These are phyloP conservation scores for Euwallacea fornicatus DNA, from an alignment of 1,140 invertebrate species.

Conservation along the genomic window DNA sequence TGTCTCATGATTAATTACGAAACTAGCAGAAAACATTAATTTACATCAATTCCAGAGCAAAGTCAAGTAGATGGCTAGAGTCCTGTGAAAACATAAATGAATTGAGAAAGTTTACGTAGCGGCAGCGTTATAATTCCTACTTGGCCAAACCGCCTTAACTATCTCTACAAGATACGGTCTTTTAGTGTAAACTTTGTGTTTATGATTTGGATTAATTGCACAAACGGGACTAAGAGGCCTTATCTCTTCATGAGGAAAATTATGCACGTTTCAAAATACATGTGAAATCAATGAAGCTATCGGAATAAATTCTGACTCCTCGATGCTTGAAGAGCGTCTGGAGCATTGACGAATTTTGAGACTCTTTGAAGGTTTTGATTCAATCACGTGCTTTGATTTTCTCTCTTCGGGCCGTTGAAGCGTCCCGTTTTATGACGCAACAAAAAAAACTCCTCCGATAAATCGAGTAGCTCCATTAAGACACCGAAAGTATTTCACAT, in stretches of 20 bases:
- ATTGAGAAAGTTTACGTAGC: slow-evolving; percentile 16
- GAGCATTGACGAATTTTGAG: too few species aligned
- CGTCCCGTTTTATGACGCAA: not conserved
- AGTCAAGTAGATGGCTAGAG: not conserved
- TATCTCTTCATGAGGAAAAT: too few species aligned
- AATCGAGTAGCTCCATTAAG: not conserved
- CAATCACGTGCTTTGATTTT: too few species aligned
- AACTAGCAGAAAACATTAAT: slow-evolving; percentile 15
- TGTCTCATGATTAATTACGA: slow-evolving; percentile 10
- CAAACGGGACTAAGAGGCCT: too few species aligned
- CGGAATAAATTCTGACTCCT: too few species aligned
- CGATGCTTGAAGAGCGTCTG: too few species aligned
- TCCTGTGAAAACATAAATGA: slow-evolving; percentile 15
- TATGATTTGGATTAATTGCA: not conserved
- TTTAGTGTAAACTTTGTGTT: slow-evolving; percentile 5
- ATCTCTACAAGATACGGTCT: not conserved
- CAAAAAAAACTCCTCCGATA: not conserved
- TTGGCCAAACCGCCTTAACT: not conserved
- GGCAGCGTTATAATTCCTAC: slow-evolving; percentile 13
- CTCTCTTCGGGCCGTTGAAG: not conserved
- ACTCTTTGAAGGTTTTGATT: too few species aligned
- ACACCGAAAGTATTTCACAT: not conserved
- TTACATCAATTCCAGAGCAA: slow-evolving; percentile 17
- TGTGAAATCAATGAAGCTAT: too few species aligned
- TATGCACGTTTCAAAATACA: too few species aligned